Evolutionary conservation across 2,113 vertebrate species (phyloP).

Genomic region (Vulpes ferrilata): DNA sequence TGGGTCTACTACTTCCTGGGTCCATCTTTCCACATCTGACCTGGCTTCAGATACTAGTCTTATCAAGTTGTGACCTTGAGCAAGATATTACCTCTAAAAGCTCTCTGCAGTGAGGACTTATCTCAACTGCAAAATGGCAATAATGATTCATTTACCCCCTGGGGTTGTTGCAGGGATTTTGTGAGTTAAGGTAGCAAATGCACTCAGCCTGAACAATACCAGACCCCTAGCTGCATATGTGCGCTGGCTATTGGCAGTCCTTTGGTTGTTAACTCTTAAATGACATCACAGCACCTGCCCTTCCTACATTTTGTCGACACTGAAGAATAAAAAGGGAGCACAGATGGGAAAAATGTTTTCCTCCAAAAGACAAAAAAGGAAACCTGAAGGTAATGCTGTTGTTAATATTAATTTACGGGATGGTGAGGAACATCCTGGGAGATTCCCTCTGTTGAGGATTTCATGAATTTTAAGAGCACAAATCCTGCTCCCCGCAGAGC

Average conservation of each 20-base stretch:
- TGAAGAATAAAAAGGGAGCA: background rate
- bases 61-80: background rate
- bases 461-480: conserved; percentile 59
- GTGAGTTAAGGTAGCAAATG: background rate
- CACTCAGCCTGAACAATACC: background rate
- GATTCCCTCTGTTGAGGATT: conserved; percentile 50
- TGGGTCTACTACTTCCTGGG: background rate
- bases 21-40: background rate
- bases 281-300: background rate
- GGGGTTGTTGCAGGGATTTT: background rate
- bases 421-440: background rate
- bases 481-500: background rate
- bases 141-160: background rate
- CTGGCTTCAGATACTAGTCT: background rate
- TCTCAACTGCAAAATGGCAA: background rate
- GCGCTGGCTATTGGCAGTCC: accelerated
- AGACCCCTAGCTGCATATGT: background rate
- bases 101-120: background rate
- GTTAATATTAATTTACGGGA: background rate
- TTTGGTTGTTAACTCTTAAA: background rate
- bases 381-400: background rate
- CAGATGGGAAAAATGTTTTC: background rate
- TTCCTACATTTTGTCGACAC: background rate
- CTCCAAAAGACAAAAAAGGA: background rate
- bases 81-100: background rate